A percentile compares a stretch with the other conserved stretches of the same genome.
Evolutionary conservation across 2,888 invertebrate species (phyloP).

Genomic region (Drosophila maculinotata): DNA sequence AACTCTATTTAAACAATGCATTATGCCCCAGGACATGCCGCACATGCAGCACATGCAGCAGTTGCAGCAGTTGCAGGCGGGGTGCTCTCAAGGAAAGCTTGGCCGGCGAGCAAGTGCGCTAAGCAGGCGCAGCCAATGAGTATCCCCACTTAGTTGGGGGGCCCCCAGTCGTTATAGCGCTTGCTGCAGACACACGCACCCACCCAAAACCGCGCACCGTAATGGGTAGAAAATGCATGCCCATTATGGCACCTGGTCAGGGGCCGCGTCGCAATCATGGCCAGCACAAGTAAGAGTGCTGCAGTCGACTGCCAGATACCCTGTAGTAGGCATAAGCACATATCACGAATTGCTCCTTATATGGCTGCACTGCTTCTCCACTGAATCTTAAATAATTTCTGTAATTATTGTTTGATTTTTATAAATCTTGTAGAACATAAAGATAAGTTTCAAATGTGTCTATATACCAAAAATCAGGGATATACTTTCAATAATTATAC

Average conservation of each 20-base stretch:
- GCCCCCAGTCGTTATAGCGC: conserved; percentile 15
- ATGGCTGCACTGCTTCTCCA: too few relatives aligned
- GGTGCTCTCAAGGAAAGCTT: too few relatives aligned
- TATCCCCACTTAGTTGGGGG: conserved; percentile 30
- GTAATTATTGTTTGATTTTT: too few relatives aligned
- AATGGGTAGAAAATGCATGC: conserved; percentile 72
- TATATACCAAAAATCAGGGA: too few relatives aligned
- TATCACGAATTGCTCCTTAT: too few relatives aligned
- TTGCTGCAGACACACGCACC: conserved; percentile 67
- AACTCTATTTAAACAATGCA: conserved; percentile 82
- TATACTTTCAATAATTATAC: too few relatives aligned
- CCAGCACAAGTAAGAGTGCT: background rate
- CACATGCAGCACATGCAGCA: conserved; percentile 30
- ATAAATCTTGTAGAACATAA: too few relatives aligned
- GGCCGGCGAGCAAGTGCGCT: conserved; percentile 23
- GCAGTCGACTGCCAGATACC: too few relatives aligned
- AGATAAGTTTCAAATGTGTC: too few relatives aligned
- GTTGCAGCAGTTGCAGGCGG: too few relatives aligned
- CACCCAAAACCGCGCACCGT: conserved; percentile 62
- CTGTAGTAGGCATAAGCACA: too few relatives aligned
- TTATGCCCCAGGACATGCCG: conserved; percentile 59
- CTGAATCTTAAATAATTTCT: too few relatives aligned
- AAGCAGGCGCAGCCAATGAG: conserved; percentile 65
- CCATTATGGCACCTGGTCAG: conserved; percentile 78
- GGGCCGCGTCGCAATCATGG: conserved; percentile 15